Conservation (phyloP, 2,113 vertebrate genomes). For the Solea senegalensis region DNA sequence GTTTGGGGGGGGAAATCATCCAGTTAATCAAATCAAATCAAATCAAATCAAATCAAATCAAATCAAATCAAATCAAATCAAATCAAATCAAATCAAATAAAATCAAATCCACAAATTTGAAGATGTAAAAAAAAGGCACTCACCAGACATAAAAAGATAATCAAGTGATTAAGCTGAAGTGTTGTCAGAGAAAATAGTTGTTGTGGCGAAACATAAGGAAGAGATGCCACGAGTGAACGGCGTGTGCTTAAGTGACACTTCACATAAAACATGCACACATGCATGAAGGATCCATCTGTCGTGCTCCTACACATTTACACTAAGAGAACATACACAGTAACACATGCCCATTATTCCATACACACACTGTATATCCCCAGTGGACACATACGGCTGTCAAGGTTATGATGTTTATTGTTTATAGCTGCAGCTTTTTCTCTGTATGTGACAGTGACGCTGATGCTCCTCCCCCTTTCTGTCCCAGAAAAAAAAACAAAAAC, state of each 20-base stretch:
- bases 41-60: too few species aligned
- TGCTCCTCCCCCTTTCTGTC: slow-evolving; percentile 26
- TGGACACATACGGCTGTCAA: slow-evolving; percentile 34
- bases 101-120: too few species aligned
- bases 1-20: too few species aligned
- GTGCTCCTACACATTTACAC: slow-evolving; percentile 1
- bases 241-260: background rate
- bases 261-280: slow-evolving; percentile 15
- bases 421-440: slow-evolving; percentile 37
- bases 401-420: slow-evolving; percentile 58
- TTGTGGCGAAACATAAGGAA: slow-evolving; percentile 14
- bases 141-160: too few species aligned
- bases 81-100: too few species aligned
- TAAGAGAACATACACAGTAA: slow-evolving; percentile 7
- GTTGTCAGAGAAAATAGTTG: background rate
- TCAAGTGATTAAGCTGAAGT: too few species aligned
- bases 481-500: slow-evolving; percentile 46
- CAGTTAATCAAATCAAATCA: too few species aligned
- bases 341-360: slow-evolving; percentile 7
- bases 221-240: slow-evolving; percentile 10
- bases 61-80: too few species aligned
- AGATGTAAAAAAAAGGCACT: too few species aligned
- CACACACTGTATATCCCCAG: slow-evolving; percentile 34
- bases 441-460: slow-evolving; percentile 41
- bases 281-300: slow-evolving; percentile 24